Base-by-base conservation (phyloP, 2,888 invertebrate genomes). In the Serripes groenlandicus region DNA sequence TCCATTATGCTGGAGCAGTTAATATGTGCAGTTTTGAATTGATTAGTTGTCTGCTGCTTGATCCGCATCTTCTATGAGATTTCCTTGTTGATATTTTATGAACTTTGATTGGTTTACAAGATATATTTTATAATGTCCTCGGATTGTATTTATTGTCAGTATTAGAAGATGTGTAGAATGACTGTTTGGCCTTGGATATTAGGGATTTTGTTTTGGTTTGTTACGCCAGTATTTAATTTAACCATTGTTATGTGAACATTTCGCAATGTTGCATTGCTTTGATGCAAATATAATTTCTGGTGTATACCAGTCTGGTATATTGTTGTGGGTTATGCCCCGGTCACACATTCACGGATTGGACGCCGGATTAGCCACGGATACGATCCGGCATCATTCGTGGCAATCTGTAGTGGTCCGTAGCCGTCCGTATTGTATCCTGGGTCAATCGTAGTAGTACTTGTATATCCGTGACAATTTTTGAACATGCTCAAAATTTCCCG, bases 231-330 rank as follows among this genome's bases (percentile, higher is more conserved):
- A 58, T 58, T 26, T 58, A 26, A 7, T 28, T 26, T 54, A 23
- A 54, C 5, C 3, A 4, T 3, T 58, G 28, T 58, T 28, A 58
- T 58, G 23, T 26, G 28, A 23, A 26, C 26, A 7, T 26, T 58
- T 58, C 26, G n/a, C 11, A 7, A 28, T 58, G 26, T 58, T 15
- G 23, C 26, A 28, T 3, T 58, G 23, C 28, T 58, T 7, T 3
- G 58, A 11, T 58, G 58, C 26, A 26, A 28, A 28, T 26, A 7
- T 58, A 4, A 58, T 58, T 58, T 58, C 58, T 2, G 23, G 23
- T n/a, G 23, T 58, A 15, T 58, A 58, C 58, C 58, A 58, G 26
- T 58, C 26, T 28, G 26, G 58, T 58, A 58, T 23, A 58, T 58
- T 58, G 26, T 58, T 58, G 15, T n/a, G 23, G 4, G n/a, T n/a